phyloP scores from a whole-genome alignment of 1,140 invertebrate genomes.

The Lysiphlebus fabarum region DNA sequence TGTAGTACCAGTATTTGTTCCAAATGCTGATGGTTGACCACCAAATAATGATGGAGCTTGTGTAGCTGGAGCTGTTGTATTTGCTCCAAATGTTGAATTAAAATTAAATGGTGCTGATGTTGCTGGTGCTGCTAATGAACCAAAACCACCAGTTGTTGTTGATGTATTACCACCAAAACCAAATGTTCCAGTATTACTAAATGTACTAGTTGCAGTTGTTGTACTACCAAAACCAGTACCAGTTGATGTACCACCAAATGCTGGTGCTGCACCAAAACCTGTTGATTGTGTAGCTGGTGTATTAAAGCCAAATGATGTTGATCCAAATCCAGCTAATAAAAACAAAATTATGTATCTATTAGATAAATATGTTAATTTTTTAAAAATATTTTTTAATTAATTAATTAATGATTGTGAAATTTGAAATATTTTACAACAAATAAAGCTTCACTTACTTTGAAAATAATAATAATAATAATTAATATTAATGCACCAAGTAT shows the following conservation, averaged over 20 bases:
- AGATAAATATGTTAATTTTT: conserved; percentile 8
- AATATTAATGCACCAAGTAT: too few species aligned
- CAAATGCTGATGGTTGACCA: conserved; percentile 33
- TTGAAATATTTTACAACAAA: background rate
- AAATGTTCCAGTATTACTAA: conserved; percentile 37
- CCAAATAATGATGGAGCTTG: conserved; percentile 45
- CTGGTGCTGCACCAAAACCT: conserved; percentile 52
- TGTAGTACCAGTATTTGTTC: conserved; percentile 35
- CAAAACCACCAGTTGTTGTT: conserved; percentile 47
- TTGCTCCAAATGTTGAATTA: conserved; percentile 43
- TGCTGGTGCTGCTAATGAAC: conserved; percentile 44
- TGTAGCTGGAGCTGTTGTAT: conserved; percentile 46
- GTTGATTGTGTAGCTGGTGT: conserved; percentile 37
- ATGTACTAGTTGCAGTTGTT: conserved; percentile 33
- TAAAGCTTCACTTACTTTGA: too few species aligned
- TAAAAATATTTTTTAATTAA: background rate
- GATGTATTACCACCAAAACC: conserved; percentile 41
- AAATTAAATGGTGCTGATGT: conserved; percentile 40
- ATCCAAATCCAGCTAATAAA: conserved; percentile 39
- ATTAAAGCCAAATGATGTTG: conserved; percentile 42
- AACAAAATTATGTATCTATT: conserved; percentile 7
- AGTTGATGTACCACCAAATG: conserved; percentile 51
- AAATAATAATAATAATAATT: too few species aligned
- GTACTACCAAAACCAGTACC: conserved; percentile 45
- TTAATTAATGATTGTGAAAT: background rate